Percentiles rank a stretch among this genome's conserved stretches.
phyloP scores from a whole-genome alignment of 2,797 vertebrate genomes.

The Prionace glauca region DNA sequence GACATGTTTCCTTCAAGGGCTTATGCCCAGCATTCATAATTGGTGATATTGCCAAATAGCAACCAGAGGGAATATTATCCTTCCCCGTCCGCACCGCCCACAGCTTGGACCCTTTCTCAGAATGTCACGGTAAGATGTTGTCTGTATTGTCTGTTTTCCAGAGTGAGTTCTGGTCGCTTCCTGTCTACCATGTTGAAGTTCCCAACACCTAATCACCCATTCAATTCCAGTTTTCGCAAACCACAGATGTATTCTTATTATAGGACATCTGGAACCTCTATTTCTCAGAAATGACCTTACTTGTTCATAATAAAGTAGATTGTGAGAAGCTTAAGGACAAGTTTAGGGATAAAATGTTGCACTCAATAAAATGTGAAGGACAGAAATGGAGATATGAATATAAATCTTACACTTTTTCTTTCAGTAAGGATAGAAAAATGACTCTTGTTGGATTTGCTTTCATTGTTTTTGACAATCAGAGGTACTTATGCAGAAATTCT shows the following conservation, averaged over 20 bases:
- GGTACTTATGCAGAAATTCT: neutral
- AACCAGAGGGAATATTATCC: neutral
- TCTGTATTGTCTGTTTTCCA: neutral
- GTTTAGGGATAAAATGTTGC: neutral
- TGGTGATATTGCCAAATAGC: too few relatives aligned
- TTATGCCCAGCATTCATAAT: too few relatives aligned
- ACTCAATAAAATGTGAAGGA: neutral
- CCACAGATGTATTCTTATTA: neutral
- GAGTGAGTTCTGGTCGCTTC: neutral
- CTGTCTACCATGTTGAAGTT: neutral
- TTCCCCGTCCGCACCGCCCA: neutral
- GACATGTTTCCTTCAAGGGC: too few relatives aligned
- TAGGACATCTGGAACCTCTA: neutral
- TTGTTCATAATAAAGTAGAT: neutral
- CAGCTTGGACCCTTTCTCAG: neutral
- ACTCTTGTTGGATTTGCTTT: neutral
- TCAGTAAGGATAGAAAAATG: neutral
- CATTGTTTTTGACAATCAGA: neutral
- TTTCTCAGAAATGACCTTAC: neutral
- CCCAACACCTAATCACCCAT: neutral
- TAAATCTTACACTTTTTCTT: too few relatives aligned
- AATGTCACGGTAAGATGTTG: neutral
- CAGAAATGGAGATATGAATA: neutral
- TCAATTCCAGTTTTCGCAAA: neutral
- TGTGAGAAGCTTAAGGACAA: neutral